Evolutionary conservation across 2,113 vertebrate species (phyloP).

Genomic region (Tachysurus vachellii): DNA sequence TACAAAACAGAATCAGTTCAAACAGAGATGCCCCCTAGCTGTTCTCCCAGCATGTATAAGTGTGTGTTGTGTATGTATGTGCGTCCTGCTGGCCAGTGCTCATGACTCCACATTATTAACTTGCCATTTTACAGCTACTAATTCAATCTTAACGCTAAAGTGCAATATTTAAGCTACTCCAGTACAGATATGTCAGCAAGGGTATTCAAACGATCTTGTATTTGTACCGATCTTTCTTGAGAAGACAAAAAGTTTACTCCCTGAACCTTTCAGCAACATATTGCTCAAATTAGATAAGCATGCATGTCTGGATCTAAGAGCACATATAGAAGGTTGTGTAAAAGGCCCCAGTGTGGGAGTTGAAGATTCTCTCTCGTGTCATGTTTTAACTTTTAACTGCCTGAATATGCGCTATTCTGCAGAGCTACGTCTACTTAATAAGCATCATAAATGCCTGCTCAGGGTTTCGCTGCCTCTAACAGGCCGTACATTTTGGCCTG

Average conservation of each 20-base stretch:
- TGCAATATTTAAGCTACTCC: background rate
- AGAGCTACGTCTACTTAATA: background rate
- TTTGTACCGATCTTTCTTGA: background rate
- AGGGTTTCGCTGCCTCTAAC: background rate
- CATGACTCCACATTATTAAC: background rate
- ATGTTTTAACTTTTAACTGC: background rate
- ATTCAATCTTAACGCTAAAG: background rate
- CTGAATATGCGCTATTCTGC: background rate
- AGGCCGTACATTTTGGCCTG: background rate
- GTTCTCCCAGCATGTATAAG: background rate
- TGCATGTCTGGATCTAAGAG: background rate
- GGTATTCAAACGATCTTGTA: too few relatives aligned
- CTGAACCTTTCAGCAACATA: background rate
- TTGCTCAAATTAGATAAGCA: background rate
- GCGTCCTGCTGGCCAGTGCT: background rate
- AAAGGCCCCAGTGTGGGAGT: background rate
- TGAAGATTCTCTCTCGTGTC: background rate
- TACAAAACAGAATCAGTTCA: slow-evolving; percentile 29
- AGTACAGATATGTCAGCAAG: background rate
- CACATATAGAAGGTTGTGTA: background rate
- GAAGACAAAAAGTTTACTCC: background rate
- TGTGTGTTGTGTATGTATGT: background rate
- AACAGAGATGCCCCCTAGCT: slow-evolving; percentile 5
- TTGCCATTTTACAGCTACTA: background rate
- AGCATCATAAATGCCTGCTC: background rate